Evolutionary conservation across 2,113 vertebrate genomes (phyloP).

Genomic region (Corynorhinus townsendii): DNA sequence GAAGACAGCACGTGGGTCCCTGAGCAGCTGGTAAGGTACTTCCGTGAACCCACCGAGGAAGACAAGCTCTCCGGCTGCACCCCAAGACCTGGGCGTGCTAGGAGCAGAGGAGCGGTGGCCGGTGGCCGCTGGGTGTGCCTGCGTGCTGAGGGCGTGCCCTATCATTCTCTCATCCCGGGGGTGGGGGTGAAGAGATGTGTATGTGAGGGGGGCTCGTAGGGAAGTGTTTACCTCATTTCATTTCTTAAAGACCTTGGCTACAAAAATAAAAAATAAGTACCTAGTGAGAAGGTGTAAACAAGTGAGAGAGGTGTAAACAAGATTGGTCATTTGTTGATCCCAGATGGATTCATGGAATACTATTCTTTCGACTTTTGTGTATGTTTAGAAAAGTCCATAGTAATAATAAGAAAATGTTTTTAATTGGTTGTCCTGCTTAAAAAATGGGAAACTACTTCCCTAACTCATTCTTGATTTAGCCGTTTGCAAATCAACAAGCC

Average conservation of each 20-base stretch:
- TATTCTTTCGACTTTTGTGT: background rate
- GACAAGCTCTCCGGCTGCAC: slow-evolving; percentile 91
- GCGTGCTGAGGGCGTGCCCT: no score
- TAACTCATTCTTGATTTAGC: background rate
- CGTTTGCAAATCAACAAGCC: background rate
- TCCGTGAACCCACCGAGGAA: slow-evolving; percentile 89
- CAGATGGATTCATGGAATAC: background rate
- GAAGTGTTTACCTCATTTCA: background rate
- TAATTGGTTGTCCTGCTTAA: background rate
- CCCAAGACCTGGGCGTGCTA: slow-evolving; percentile 89
- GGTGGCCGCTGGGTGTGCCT: background rate
- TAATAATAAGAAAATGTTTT: background rate
- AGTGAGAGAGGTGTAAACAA: background rate
- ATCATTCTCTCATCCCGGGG: no score
- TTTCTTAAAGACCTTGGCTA: slow-evolving; percentile 17
- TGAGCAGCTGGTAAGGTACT: slow-evolving; percentile 86
- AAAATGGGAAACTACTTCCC: background rate
- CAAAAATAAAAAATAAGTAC: background rate
- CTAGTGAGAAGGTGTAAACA: background rate
- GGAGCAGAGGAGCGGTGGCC: background rate
- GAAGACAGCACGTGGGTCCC: slow-evolving; percentile 56
- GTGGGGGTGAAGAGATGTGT: no score
- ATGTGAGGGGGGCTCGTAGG: background rate
- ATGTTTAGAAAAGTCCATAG: background rate
- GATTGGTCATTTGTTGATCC: background rate